Evolutionary conservation across 2,888 invertebrate species (phyloP).

Genomic region (Euclidia mi): DNA sequence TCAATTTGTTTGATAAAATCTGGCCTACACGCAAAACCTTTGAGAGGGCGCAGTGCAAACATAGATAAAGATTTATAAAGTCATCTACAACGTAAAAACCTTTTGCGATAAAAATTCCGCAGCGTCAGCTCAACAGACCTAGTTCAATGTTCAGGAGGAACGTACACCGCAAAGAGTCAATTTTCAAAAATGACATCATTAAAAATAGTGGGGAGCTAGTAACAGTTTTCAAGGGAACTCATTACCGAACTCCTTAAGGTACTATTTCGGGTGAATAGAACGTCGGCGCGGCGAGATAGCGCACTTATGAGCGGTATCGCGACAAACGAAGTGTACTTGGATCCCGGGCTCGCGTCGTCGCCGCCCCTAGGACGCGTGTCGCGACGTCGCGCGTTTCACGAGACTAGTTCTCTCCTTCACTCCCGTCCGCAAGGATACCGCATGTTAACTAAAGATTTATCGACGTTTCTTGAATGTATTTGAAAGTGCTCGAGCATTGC

Average conservation of each 20-base stretch:
- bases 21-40: no score
- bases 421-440: constrained; percentile 22
- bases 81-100: constrained; percentile 5
- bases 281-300: constrained; percentile 83
- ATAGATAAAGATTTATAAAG: constrained; percentile 7
- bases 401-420: constrained; percentile 29
- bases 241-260: constrained; percentile 88
- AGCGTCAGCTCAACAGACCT: constrained; percentile 27
- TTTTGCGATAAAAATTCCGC: constrained; percentile 6
- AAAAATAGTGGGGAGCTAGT: constrained; percentile 78
- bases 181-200: constrained; percentile 80
- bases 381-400: constrained; percentile 25
- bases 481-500: constrained; percentile 25
- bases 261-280: no score
- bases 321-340: constrained; percentile 83
- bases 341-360: constrained; percentile 12
- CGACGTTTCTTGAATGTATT: constrained; percentile 38
- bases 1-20: no score
- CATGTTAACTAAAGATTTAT: constrained; percentile 55
- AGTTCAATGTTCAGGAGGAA: constrained; percentile 24
- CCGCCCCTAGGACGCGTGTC: constrained; percentile 19
- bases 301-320: constrained; percentile 86
- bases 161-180: constrained; percentile 64
- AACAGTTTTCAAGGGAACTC: constrained; percentile 83
- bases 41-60: neutral